Conservation (phyloP, 2,888 invertebrate genomes). For the Tetragonula carbonaria region DNA sequence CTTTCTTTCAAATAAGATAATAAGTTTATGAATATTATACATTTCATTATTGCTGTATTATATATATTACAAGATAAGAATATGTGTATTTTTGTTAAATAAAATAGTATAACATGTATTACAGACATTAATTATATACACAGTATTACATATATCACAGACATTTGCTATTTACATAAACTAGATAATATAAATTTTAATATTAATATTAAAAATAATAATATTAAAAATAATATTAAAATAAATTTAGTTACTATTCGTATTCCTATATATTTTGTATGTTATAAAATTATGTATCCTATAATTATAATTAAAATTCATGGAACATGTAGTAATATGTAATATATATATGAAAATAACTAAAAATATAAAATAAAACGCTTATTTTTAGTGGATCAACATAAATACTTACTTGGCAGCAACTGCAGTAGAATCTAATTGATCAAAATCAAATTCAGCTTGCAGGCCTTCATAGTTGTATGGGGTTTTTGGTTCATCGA, state of each 20-base stretch:
- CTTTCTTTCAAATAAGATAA: background rate
- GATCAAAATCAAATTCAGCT: conserved; percentile 88
- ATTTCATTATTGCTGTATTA: background rate
- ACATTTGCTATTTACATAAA: background rate
- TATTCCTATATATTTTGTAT: background rate
- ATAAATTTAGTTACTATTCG: background rate
- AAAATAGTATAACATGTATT: background rate
- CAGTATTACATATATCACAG: background rate
- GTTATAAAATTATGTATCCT: background rate
- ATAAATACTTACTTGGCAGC: conserved; percentile 89
- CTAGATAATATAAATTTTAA: background rate
- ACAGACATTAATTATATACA: background rate
- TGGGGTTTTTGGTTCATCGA: conserved; percentile 99
- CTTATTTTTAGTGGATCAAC: background rate
- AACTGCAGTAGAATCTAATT: conserved; percentile 88
- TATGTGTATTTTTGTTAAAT: background rate
- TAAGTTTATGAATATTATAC: background rate
- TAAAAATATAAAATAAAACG: background rate
- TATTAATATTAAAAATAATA: background rate
- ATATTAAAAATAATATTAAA: background rate
- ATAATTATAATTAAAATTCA: background rate
- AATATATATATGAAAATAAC: background rate
- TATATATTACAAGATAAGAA: background rate
- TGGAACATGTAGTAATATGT: background rate
- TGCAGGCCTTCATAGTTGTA: conserved; percentile 87